Conservation (phyloP, 2,888 invertebrate genomes). For the Enchytraeus crypticus region DNA sequence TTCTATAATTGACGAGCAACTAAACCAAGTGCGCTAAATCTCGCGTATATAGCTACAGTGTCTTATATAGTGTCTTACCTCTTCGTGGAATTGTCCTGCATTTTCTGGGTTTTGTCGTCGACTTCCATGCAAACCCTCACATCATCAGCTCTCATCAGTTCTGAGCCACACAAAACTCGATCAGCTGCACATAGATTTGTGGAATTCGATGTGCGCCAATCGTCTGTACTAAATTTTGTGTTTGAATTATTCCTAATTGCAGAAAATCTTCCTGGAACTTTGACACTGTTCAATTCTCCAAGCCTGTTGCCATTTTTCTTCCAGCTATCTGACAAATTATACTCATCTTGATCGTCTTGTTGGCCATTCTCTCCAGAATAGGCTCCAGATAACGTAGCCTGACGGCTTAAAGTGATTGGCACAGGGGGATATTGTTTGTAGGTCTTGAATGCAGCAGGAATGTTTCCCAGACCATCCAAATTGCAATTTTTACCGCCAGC, state of each 20-base stretch:
- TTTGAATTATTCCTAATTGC: background rate
- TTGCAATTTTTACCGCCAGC: background rate
- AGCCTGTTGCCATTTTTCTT: background rate
- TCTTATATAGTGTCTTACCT: no score
- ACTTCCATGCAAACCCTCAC: constrained; percentile 5
- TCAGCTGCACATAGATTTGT: constrained; percentile 8
- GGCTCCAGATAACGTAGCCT: background rate
- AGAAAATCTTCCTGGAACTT: background rate
- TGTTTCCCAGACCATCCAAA: background rate
- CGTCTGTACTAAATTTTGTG: background rate
- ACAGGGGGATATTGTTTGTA: background rate
- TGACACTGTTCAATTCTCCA: background rate
- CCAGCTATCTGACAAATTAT: background rate
- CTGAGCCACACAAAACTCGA: constrained; percentile 4
- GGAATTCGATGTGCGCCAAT: constrained; percentile 9
- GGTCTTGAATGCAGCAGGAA: background rate
- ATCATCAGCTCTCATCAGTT: constrained; percentile 11
- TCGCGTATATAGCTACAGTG: no score
- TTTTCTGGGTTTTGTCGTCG: constrained; percentile 10
- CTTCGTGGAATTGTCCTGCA: constrained; percentile 9
- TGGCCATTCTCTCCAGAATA: background rate
- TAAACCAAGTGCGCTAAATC: no score
- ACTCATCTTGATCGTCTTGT: background rate
- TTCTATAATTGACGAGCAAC: no score
- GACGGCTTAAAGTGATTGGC: background rate